These are phyloP conservation scores for Heliconius nattereri DNA, from an alignment of 1,140 invertebrate genomes.

Conservation along the genomic window DNA sequence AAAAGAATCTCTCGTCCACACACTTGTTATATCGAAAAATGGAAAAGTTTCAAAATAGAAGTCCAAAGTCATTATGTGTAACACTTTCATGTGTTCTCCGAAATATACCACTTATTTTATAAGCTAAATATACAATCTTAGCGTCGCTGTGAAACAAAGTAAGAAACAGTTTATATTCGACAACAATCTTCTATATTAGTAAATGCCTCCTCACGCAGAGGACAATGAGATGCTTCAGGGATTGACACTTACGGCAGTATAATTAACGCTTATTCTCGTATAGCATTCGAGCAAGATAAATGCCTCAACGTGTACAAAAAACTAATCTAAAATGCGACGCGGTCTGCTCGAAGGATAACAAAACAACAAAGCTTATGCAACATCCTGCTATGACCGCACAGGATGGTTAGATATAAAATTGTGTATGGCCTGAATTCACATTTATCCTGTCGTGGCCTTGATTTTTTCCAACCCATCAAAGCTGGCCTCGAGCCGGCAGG, in stretches of 20 bases:
- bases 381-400: constrained; percentile 70
- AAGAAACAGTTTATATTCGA: constrained; percentile 43
- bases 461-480: constrained; percentile 68
- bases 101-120: constrained; percentile 22
- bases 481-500: constrained; percentile 76
- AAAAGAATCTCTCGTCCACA: constrained; percentile 56
- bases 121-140: constrained; percentile 29
- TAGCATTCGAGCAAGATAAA: constrained; percentile 51
- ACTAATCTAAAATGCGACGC: constrained; percentile 76
- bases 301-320: constrained; percentile 61
- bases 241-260: constrained; percentile 42
- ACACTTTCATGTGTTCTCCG: background rate
- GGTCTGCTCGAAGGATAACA: constrained; percentile 69
- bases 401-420: constrained; percentile 68
- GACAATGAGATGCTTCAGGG: constrained; percentile 23
- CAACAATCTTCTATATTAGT: constrained; percentile 38
- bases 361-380: constrained; percentile 79
- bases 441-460: constrained; percentile 73
- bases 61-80: background rate
- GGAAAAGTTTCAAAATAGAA: constrained; percentile 40
- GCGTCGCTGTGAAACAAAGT: constrained; percentile 21
- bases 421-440: constrained; percentile 59
- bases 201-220: constrained; percentile 36
- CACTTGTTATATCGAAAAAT: constrained; percentile 34
- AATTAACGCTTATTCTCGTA: constrained; percentile 57